These are phyloP conservation scores for Rhinoptilus africanus DNA, from an alignment of 2,113 vertebrate genomes.

Conservation along the genomic window DNA sequence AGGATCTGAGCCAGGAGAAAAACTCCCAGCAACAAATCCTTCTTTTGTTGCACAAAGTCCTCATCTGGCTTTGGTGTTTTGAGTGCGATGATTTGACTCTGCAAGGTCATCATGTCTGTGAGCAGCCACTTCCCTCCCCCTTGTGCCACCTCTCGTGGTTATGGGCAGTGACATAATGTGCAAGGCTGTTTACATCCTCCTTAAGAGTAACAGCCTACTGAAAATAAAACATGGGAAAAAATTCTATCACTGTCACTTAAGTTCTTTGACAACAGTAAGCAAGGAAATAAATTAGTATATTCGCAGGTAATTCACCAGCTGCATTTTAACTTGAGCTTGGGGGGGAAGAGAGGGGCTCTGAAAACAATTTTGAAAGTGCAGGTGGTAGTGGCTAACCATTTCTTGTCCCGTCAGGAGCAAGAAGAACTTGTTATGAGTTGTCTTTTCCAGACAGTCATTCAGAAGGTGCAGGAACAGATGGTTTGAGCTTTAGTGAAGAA, in stretches of 20 bases:
- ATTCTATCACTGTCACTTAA: neutral
- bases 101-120: neutral
- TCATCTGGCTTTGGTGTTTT: neutral
- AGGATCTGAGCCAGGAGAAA: neutral
- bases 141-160: rapidly evolving
- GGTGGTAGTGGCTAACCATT: neutral
- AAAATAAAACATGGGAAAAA: neutral
- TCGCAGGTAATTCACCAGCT: neutral
- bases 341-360: rapidly evolving
- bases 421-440: neutral
- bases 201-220: neutral
- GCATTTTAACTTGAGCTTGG: neutral
- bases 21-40: neutral
- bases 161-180: neutral
- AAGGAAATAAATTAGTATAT: neutral
- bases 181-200: neutral
- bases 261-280: neutral
- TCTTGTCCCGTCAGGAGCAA: neutral
- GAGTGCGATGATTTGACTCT: rapidly evolving
- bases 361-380: neutral
- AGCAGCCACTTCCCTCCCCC: neutral
- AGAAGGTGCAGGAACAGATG: neutral
- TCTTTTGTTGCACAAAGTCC: neutral
- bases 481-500: neutral
- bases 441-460: neutral